A percentile compares a stretch with the other conserved stretches of the same genome.
These are phyloP conservation scores for Perognathus longimembris DNA, from an alignment of 2,113 vertebrate species.

Conservation along the genomic window DNA sequence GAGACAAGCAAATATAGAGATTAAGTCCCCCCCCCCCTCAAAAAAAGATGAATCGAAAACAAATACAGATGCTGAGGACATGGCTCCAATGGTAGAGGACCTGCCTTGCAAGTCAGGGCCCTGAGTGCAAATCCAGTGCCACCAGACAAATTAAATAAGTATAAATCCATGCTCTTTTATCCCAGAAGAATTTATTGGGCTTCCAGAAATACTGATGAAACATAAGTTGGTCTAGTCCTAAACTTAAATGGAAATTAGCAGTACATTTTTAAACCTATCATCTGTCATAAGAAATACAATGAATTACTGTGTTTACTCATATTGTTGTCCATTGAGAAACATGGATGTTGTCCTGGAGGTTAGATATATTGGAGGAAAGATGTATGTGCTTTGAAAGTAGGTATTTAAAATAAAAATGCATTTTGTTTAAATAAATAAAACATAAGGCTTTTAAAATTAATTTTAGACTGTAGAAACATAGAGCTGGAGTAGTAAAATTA, in stretches of 20 bases:
- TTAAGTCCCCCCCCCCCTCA: neutral
- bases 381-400: neutral
- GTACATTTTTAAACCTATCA: neutral
- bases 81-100: neutral
- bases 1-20: neutral
- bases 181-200: constrained; percentile 21
- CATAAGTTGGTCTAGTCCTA: neutral
- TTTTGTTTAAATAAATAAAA: neutral
- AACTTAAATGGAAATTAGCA: constrained; percentile 32
- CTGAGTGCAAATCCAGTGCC: neutral
- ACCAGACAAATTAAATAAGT: too few relatives aligned
- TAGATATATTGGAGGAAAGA: neutral
- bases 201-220: neutral
- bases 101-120: neutral
- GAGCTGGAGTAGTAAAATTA: neutral
- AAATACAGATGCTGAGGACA: neutral
- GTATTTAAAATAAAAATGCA: neutral
- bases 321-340: neutral
- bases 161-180: neutral
- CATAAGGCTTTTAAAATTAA: too few relatives aligned
- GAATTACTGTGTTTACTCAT: neutral
- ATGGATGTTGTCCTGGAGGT: constrained; percentile 1
- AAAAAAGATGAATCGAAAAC: constrained; percentile 18
- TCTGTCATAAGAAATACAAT: neutral
- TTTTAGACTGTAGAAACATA: neutral